phyloP scores from a whole-genome alignment of 2,888 invertebrate genomes.

The Fissipunctia ypsillon region DNA sequence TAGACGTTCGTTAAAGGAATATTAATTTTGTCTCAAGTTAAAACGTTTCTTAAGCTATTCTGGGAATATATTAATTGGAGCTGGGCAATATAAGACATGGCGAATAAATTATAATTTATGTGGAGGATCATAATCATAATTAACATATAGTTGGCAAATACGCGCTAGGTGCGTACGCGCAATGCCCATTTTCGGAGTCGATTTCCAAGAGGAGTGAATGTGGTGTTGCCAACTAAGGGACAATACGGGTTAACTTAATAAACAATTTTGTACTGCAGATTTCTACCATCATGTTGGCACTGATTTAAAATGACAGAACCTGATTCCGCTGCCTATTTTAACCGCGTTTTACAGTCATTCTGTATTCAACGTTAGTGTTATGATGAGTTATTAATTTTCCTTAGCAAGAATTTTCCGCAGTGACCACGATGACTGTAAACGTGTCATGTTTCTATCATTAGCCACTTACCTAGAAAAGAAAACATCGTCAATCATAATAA shows the following conservation, averaged over 20 bases:
- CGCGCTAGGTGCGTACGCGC: conserved; percentile 16
- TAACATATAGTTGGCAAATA: conserved; percentile 37
- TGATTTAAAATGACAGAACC: conserved; percentile 33
- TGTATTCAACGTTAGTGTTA: conserved; percentile 23
- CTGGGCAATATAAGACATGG: conserved; percentile 18
- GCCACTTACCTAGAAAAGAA: conserved; percentile 13
- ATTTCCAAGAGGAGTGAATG: conserved; percentile 49
- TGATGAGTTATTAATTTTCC: conserved; percentile 49
- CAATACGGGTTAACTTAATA: conserved; percentile 49
- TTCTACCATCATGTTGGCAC: conserved; percentile 43
- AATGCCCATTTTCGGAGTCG: conserved; percentile 35
- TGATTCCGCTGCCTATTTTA: conserved; percentile 9
- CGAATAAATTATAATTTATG: conserved; percentile 48
- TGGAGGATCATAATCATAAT: conserved; percentile 28
- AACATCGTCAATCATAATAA: conserved; percentile 47
- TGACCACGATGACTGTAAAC: conserved; percentile 44
- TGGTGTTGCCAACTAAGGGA: conserved; percentile 38
- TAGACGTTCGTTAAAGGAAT: conserved; percentile 53
- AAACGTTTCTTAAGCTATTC: conserved; percentile 39
- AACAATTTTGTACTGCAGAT: conserved; percentile 53
- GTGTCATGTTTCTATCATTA: conserved; percentile 55
- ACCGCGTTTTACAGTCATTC: conserved; percentile 31
- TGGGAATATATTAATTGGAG: conserved; percentile 42
- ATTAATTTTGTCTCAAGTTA: conserved; percentile 45
- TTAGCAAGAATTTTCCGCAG: conserved; percentile 40